Conservation (phyloP, 2,797 vertebrate genomes). For the Chaetodon trifasciatus region DNA sequence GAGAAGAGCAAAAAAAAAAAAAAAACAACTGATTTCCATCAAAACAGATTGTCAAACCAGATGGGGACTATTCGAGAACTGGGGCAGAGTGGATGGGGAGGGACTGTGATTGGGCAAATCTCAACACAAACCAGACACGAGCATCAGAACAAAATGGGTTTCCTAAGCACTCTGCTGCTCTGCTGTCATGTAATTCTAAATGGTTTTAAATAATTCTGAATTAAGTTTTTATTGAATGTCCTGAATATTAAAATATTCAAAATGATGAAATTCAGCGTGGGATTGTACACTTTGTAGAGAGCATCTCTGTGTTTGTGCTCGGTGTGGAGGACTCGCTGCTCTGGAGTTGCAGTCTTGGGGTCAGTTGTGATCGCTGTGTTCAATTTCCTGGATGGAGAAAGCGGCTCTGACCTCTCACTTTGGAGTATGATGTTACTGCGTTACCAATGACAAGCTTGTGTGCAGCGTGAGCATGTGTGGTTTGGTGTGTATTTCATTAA, state of each 20-base stretch:
- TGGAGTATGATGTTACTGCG: conserved; percentile 38
- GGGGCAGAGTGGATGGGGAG: conserved; percentile 78
- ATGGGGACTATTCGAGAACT: conserved; percentile 84
- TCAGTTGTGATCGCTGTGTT: conserved; percentile 43
- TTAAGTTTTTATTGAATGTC: conserved; percentile 49
- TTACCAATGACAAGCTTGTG: conserved; percentile 27
- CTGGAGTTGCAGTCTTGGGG: conserved; percentile 29
- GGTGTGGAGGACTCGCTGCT: conserved; percentile 3
- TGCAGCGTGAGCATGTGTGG: background rate
- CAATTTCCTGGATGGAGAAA: conserved; percentile 69
- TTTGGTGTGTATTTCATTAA: conserved; percentile 52
- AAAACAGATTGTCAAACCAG: conserved; percentile 89
- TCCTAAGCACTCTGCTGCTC: conserved; percentile 54
- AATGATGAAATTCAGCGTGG: conserved; percentile 16
- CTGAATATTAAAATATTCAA: conserved; percentile 37
- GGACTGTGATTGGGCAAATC: conserved; percentile 81
- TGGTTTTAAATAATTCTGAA: conserved; percentile 66
- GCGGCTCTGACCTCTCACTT: conserved; percentile 52
- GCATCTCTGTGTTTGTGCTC: conserved; percentile 20
- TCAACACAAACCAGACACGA: conserved; percentile 67
- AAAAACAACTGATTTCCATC: conserved; percentile 84
- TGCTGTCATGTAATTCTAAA: conserved; percentile 65
- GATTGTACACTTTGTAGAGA: conserved; percentile 17
- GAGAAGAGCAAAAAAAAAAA: conserved; percentile 65
- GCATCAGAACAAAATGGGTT: conserved; percentile 64